These are phyloP conservation scores for Drosophila mojavensis DNA, from an alignment of 1,140 invertebrate genomes.

Conservation along the genomic window DNA sequence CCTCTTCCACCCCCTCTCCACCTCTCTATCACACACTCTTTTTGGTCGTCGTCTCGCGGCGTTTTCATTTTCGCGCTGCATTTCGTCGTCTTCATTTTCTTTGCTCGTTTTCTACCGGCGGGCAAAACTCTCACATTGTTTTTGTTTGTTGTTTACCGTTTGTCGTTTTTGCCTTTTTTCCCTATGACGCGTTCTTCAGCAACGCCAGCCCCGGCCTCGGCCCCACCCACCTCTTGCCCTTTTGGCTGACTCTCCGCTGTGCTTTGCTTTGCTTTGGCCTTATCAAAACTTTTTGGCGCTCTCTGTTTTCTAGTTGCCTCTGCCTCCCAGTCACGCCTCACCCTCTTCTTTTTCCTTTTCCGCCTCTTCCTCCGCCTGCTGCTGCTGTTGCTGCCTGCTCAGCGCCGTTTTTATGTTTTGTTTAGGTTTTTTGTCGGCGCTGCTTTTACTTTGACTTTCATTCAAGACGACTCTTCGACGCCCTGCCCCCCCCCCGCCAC, in stretches of 20 bases:
- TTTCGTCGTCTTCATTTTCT: slow-evolving; percentile 34
- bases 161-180: slow-evolving; percentile 28
- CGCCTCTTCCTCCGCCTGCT: neutral
- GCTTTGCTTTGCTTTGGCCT: slow-evolving; percentile 64
- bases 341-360: too few species aligned
- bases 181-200: neutral
- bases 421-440: slow-evolving; percentile 80
- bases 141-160: slow-evolving; percentile 40
- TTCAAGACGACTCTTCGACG: slow-evolving; percentile 75
- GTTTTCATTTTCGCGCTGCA: slow-evolving; percentile 53
- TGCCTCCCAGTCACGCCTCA: neutral
- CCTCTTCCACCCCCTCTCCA: neutral
- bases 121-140: slow-evolving; percentile 36
- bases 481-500: neutral
- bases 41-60: slow-evolving; percentile 28
- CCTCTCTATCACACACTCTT: slow-evolving; percentile 12
- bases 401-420: slow-evolving; percentile 74
- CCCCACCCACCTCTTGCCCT: neutral
- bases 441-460: slow-evolving; percentile 84
- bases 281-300: slow-evolving; percentile 72
- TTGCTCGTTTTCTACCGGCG: slow-evolving; percentile 48
- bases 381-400: neutral
- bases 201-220: neutral
- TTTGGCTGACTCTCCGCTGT: neutral
- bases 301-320: slow-evolving; percentile 56